Percentiles rank a stretch among this genome's conserved stretches.
phyloP scores from a whole-genome alignment of 2,888 invertebrate genomes.

The Heliconius ethilla region DNA sequence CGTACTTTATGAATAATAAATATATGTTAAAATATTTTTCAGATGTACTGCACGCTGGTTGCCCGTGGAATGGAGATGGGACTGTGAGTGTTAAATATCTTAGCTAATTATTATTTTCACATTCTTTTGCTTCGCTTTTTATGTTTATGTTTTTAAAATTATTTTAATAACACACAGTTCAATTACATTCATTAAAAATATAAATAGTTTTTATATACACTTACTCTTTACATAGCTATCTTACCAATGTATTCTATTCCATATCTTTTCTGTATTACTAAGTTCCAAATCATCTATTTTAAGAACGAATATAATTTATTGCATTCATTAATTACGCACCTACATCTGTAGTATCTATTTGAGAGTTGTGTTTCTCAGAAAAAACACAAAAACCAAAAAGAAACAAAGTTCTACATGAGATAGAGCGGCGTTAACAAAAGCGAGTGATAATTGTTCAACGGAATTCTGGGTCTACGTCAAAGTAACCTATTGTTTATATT shows the following conservation, averaged over 20 bases:
- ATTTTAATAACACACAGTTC: not conserved
- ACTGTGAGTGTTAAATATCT: conserved; percentile 34
- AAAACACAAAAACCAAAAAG: conserved; percentile 43
- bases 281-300: not conserved
- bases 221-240: not conserved
- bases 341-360: not conserved
- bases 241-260: not conserved
- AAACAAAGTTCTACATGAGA: conserved; percentile 52
- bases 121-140: not conserved
- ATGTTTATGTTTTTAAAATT: not conserved
- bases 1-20: conserved; percentile 29
- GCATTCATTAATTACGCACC: not conserved
- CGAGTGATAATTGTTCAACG: conserved; percentile 66
- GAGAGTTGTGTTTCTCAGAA: conserved; percentile 33
- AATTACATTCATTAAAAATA: not conserved
- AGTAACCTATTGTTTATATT: conserved; percentile 17
- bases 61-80: conserved; percentile 16
- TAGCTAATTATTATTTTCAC: not conserved
- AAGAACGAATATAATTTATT: not conserved
- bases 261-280: not conserved
- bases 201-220: not conserved
- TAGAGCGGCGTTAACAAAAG: conserved; percentile 56
- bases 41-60: conserved; percentile 41
- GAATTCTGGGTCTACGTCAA: conserved; percentile 54
- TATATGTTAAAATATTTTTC: conserved; percentile 46